phyloP scores from a whole-genome alignment of 2,888 invertebrate species.

The Mycogona germanica region DNA sequence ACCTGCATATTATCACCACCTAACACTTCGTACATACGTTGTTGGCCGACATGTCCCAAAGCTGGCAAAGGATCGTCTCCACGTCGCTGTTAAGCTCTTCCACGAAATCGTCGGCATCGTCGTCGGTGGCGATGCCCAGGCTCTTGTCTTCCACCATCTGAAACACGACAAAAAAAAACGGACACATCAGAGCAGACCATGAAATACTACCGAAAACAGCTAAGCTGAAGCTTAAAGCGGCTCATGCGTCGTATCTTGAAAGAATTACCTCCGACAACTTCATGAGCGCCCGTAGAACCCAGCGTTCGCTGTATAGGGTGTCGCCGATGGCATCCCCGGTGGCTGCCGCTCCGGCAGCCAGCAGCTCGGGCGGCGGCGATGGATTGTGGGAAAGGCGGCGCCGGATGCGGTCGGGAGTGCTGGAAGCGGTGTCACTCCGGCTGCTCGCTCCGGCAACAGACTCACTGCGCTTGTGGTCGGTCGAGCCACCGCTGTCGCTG shows the following conservation, averaged over 20 bases:
- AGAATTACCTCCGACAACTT: slow-evolving; percentile 41
- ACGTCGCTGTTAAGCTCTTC: slow-evolving; percentile 33
- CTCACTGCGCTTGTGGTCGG: no score
- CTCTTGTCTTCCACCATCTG: no score
- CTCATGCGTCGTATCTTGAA: no score
- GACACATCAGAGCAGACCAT: no score
- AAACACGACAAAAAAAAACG: no score
- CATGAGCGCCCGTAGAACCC: slow-evolving; percentile 53
- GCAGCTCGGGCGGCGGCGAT: slow-evolving; percentile 1
- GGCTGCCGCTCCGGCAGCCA: background rate
- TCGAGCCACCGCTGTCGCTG: no score
- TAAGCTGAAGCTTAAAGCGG: no score
- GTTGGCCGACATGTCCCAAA: slow-evolving; percentile 70
- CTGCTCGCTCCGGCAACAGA: no score
- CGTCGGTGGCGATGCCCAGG: slow-evolving; percentile 16
- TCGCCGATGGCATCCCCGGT: slow-evolving; percentile 63
- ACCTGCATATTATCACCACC: no score
- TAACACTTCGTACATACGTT: background rate
- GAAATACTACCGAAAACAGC: no score
- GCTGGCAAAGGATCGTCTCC: slow-evolving; percentile 58
- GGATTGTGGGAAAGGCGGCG: background rate
- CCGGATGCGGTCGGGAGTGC: no score
- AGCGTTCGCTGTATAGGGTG: slow-evolving; percentile 64
- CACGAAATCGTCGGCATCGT: slow-evolving; percentile 19
- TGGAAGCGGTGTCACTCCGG: no score